phyloP scores from a whole-genome alignment of 2,113 vertebrate genomes.

The Mola mola region DNA sequence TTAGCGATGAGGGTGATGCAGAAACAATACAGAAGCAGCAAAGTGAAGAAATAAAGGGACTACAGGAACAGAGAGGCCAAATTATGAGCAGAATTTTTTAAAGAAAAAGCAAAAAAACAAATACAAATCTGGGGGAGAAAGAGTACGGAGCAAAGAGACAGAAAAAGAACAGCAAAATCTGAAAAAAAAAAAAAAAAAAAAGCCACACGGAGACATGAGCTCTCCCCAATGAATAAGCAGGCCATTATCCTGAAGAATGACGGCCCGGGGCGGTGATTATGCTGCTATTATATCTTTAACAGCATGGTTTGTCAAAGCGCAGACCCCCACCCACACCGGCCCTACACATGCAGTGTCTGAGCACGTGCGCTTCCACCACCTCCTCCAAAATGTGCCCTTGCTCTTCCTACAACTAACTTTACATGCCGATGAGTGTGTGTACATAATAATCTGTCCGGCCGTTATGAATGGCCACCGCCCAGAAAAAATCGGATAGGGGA shows the following conservation, averaged over 20 bases:
- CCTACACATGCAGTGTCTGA: constrained; percentile 10
- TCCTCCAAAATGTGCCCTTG: constrained; percentile 49
- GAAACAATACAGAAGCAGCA: background rate
- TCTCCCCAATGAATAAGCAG: constrained; percentile 91
- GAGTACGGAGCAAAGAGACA: constrained; percentile 11
- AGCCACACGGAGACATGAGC: constrained; percentile 84
- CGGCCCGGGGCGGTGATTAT: constrained; percentile 91
- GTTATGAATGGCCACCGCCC: constrained; percentile 55
- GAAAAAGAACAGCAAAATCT: constrained; percentile 60
- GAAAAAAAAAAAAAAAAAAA: constrained; percentile 81
- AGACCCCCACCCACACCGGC: constrained; percentile 71
- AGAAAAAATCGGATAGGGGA: constrained; percentile 50
- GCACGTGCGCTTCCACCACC: constrained; percentile 26
- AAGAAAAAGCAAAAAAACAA: background rate
- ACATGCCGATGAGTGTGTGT: constrained; percentile 42
- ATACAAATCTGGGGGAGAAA: constrained; percentile 17
- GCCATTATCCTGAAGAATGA: constrained; percentile 94
- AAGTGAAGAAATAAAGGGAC: background rate
- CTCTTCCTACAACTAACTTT: constrained; percentile 50
- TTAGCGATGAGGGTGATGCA: too few species aligned
- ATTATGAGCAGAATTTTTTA: constrained; percentile 1
- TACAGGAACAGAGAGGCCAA: constrained; percentile 22
- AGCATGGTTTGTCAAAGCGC: constrained; percentile 92
- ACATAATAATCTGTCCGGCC: constrained; percentile 51
- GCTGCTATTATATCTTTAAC: constrained; percentile 93